Percentiles rank a stretch among this genome's conserved stretches.
These are phyloP conservation scores for Siniperca undulata DNA, from an alignment of 2,797 vertebrate genomes.

Conservation along the genomic window DNA sequence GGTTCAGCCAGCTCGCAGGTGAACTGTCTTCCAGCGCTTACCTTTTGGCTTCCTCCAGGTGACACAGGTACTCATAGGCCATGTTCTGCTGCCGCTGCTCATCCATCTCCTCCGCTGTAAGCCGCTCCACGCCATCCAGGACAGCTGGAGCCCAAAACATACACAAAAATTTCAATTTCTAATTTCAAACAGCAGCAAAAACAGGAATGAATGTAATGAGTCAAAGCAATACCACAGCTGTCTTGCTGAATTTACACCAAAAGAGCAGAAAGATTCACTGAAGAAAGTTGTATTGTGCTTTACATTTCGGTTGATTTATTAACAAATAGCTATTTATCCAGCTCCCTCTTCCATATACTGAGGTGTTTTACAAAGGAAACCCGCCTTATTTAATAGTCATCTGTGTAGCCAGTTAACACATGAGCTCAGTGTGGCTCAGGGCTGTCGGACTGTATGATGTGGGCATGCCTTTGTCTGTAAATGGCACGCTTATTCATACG, in stretches of 20 bases:
- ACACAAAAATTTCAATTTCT: not conserved
- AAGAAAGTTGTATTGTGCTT: not conserved
- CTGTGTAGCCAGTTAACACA: constrained; percentile 3
- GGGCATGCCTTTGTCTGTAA: constrained; percentile 23
- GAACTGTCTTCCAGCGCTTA: constrained; percentile 65
- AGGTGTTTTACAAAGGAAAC: constrained; percentile 45
- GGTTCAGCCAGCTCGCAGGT: not conserved
- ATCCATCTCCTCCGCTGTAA: constrained; percentile 99
- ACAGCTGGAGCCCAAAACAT: constrained; percentile 86
- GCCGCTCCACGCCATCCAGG: constrained; percentile 97
- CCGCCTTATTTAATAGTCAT: constrained; percentile 23
- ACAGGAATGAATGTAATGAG: not conserved
- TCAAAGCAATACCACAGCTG: too few species aligned
- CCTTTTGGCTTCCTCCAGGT: constrained; percentile 98
- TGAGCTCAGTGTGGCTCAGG: constrained; percentile 12
- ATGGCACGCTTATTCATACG: constrained; percentile 30
- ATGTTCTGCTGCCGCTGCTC: constrained; percentile 96
- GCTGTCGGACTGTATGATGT: not conserved
- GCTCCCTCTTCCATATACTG: constrained; percentile 36
- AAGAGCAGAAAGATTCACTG: not conserved
- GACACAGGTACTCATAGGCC: constrained; percentile 98
- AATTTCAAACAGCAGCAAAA: not conserved
- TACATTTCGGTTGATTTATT: not conserved
- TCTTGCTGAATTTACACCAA: not conserved
- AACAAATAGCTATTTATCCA: not conserved